A percentile compares a stretch with the other conserved stretches of the same genome.
Evolutionary conservation across 2,888 invertebrate species (phyloP).

Genomic region (Bhutanitis thaidina): DNA sequence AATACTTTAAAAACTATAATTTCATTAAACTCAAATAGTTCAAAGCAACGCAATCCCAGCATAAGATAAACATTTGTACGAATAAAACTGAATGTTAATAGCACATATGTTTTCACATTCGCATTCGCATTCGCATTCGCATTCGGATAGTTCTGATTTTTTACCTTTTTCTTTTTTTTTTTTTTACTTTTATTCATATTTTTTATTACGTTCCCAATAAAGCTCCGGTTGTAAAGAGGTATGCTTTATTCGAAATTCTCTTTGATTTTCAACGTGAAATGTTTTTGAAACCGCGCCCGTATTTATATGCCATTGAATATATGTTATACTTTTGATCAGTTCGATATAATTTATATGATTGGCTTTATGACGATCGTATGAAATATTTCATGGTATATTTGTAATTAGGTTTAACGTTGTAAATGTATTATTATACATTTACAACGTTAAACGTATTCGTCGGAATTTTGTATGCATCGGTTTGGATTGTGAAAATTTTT

Average conservation of each 20-base stretch:
- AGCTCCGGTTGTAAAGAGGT: constrained; percentile 5
- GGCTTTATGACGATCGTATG: background rate
- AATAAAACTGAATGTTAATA: background rate
- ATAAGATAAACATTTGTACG: background rate
- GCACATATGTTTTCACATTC: background rate
- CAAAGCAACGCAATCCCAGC: background rate
- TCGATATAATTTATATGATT: background rate
- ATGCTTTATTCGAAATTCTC: constrained; percentile 13
- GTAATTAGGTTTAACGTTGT: background rate
- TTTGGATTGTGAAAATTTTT: no score
- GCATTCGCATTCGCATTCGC: background rate
- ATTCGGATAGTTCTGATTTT: background rate
- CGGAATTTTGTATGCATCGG: no score
- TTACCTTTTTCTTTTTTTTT: background rate
- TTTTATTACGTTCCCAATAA: constrained; percentile 9
- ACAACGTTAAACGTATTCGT: no score
- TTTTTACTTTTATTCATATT: background rate
- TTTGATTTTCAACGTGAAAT: constrained; percentile 14
- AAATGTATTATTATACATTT: no score
- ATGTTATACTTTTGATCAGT: constrained; percentile 1
- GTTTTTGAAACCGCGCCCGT: constrained; percentile 17
- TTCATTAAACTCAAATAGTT: background rate
- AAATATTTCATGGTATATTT: background rate
- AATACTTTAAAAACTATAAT: background rate
- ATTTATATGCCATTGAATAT: background rate